phyloP scores from a whole-genome alignment of 2,888 invertebrate species.

The Agrilus cyanescens region DNA sequence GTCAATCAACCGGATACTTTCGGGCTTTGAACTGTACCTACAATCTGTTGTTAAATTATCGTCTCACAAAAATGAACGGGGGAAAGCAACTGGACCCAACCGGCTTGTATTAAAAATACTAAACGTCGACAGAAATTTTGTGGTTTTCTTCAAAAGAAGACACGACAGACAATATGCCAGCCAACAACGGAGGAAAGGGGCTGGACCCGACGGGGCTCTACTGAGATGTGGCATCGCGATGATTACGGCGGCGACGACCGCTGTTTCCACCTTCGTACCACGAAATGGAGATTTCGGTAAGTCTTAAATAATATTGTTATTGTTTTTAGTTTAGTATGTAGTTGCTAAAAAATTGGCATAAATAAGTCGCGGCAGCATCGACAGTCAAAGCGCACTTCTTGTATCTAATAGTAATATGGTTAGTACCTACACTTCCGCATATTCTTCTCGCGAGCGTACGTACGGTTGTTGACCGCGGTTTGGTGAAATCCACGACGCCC shows the following conservation, averaged over 20 bases:
- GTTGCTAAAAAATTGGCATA: conserved; percentile 3
- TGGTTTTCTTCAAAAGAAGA: conserved; percentile 7
- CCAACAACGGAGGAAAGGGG: conserved; percentile 16
- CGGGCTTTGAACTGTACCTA: conserved; percentile 32
- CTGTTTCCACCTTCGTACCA: conserved; percentile 8
- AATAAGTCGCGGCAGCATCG: background rate
- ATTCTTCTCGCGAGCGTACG: conserved; percentile 12
- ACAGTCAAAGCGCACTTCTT: background rate
- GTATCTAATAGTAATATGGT: background rate
- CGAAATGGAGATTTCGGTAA: conserved; percentile 32
- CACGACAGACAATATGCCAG: conserved; percentile 11
- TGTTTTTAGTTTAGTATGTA: conserved; percentile 10
- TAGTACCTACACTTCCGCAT: conserved; percentile 14
- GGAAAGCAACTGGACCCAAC: conserved; percentile 34
- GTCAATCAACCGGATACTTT: conserved; percentile 22
- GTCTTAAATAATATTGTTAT: conserved; percentile 19
- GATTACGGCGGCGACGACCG: conserved; percentile 31
- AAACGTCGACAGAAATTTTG: conserved; percentile 1
- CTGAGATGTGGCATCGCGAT: conserved; percentile 33
- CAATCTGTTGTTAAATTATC: conserved; percentile 16
- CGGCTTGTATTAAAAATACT: conserved; percentile 27
- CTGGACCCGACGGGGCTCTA: conserved; percentile 35
- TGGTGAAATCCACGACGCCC: conserved; percentile 24
- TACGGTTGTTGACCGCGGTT: conserved; percentile 29
- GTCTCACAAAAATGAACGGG: conserved; percentile 28